Base-by-base conservation (phyloP, 2,113 vertebrate species). In the human region DNA sequence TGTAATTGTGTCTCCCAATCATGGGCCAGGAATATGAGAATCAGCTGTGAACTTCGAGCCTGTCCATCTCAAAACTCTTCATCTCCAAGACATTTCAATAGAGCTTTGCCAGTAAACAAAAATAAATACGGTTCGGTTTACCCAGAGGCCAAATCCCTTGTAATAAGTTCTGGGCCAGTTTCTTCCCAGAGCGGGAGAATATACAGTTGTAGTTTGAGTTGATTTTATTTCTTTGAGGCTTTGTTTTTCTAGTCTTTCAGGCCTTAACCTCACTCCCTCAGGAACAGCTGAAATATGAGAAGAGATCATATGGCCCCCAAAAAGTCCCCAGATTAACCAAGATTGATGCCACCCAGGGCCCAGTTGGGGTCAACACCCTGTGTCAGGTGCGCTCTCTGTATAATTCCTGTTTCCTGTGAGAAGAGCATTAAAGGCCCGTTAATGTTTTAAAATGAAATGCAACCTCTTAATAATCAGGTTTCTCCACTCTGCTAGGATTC, bases 391-490 rank as follows among this genome's bases (percentile, higher is more conserved):
- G 52, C 17, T 48, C 25, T 55, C 89, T 59, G 8, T 22, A 1
- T 38, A 59, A 78, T 68, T 93, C 70, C 45, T 59, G 7, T 61
- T 96, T 92, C 72, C 90, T 27, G 0, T 12, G 13, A 81, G 79
- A 90, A 95, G 27, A 66, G 73, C 6, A 32, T 25, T 43, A 87
- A 96, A 25, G 50, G 6, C 59, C 27, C 3, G 10, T 17, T 45
- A 43, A 89, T 97, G n/a, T 84, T 87, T 78, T n/a, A 25, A 89
- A 84, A 82, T 64, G 82, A 55, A 95, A 96, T 70, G 35, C 52
- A 96, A 75, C 83, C 97, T 98, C 94, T 97, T 96, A 96, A 89
- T 93, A 97, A 96, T 97, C 94, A 83, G 95, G 64, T 80, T 90
- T 93, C 97, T 98, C 94, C 76, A 75, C 79, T 75, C 96, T 43